Conservation (phyloP, 2,888 invertebrate genomes). For the Chirona hameri region DNA sequence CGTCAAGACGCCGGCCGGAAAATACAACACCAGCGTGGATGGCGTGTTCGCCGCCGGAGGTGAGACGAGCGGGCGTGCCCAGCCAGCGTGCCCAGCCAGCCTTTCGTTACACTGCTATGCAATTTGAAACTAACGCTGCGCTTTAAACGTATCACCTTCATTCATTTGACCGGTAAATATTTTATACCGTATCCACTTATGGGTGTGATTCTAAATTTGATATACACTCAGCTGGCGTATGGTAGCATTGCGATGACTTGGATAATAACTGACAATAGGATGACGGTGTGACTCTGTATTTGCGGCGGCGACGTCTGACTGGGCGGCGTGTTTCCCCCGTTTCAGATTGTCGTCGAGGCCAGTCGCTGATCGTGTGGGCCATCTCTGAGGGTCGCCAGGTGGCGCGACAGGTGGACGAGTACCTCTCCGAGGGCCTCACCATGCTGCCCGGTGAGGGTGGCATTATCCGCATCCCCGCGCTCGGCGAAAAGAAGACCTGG, state of each 20-base stretch:
- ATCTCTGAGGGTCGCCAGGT: constrained; percentile 98
- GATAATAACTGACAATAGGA: too few species aligned
- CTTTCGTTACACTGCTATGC: too few species aligned
- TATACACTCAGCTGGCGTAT: too few species aligned
- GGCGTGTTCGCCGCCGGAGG: constrained; percentile 95
- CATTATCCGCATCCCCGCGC: constrained; percentile 52
- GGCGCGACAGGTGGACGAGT: constrained; percentile 86
- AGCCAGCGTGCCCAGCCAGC: background rate
- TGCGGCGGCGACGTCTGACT: too few species aligned
- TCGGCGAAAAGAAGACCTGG: constrained; percentile 34
- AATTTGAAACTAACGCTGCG: too few species aligned
- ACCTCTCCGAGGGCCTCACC: constrained; percentile 65
- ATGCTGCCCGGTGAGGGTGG: constrained; percentile 90
- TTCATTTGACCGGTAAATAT: too few species aligned
- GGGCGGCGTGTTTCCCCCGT: too few species aligned
- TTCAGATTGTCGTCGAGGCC: constrained; percentile 97
- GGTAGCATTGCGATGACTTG: too few species aligned
- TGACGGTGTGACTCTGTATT: too few species aligned
- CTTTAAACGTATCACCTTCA: too few species aligned
- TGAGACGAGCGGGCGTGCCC: constrained; percentile 47
- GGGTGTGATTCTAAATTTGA: too few species aligned
- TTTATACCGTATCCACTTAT: too few species aligned
- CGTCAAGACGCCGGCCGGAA: constrained; percentile 71
- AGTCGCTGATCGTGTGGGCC: constrained; percentile 97
- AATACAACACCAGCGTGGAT: constrained; percentile 72